Conservation (phyloP, 2,113 vertebrate species). For the Nanorana parkeri region DNA sequence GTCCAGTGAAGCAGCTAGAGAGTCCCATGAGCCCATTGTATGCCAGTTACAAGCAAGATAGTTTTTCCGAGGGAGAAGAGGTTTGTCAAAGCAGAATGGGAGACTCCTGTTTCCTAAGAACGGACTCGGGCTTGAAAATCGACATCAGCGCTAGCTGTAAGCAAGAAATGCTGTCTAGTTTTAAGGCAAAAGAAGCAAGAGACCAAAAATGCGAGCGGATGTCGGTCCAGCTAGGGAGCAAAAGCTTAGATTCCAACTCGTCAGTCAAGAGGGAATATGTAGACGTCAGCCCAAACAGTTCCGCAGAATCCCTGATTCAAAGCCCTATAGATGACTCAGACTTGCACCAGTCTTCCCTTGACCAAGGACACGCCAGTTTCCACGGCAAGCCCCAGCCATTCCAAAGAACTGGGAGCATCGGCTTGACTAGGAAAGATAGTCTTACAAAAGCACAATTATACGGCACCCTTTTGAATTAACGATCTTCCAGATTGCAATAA, state of each 20-base stretch:
- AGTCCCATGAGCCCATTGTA: slow-evolving; percentile 83
- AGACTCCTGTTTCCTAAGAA: slow-evolving; percentile 82
- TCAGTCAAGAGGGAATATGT: slow-evolving; percentile 78
- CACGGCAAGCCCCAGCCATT: slow-evolving; percentile 85
- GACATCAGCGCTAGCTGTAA: slow-evolving; percentile 75
- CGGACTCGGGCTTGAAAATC: slow-evolving; percentile 79
- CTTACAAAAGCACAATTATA: slow-evolving; percentile 97
- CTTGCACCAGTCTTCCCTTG: slow-evolving; percentile 84
- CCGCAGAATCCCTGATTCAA: slow-evolving; percentile 85
- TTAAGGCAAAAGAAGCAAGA: slow-evolving; percentile 75
- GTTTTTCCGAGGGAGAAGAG: slow-evolving; percentile 88
- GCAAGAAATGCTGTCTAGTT: slow-evolving; percentile 78
- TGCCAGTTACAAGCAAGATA: slow-evolving; percentile 78
- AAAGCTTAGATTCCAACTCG: slow-evolving; percentile 76
- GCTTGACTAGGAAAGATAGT: slow-evolving; percentile 94
- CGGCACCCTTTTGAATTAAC: slow-evolving; percentile 94
- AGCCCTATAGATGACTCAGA: slow-evolving; percentile 85
- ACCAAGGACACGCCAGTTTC: slow-evolving; percentile 77
- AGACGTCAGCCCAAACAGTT: slow-evolving; percentile 83
- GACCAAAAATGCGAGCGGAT: slow-evolving; percentile 83
- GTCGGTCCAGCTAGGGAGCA: slow-evolving; percentile 81
- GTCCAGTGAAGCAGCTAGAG: slow-evolving; percentile 74
- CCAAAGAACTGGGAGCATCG: slow-evolving; percentile 86
- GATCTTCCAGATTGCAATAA: slow-evolving; percentile 61
- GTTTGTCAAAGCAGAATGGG: slow-evolving; percentile 80